Evolutionary conservation across 2,888 invertebrate species (phyloP).

Genomic region (Gibbula magus): DNA sequence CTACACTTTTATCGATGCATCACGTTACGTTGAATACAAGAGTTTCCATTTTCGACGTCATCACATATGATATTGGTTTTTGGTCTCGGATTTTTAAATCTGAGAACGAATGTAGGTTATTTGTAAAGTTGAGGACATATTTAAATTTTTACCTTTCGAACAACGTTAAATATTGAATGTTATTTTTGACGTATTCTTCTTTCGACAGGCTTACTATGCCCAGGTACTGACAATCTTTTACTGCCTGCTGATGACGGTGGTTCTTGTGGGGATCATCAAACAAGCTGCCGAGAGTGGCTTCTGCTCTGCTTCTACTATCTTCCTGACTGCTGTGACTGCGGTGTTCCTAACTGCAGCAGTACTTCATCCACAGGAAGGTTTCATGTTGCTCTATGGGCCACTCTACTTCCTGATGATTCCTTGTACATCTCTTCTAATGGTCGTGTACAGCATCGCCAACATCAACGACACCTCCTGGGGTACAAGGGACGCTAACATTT

Average conservation of each 20-base stretch:
- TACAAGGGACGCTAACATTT: conserved; percentile 83
- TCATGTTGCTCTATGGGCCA: conserved; percentile 80
- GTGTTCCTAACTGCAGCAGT: conserved; percentile 96
- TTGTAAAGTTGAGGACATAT: too few species aligned
- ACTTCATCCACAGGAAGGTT: conserved; percentile 91
- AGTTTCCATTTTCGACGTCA: too few species aligned
- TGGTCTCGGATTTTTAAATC: too few species aligned
- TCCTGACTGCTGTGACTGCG: conserved; percentile 94
- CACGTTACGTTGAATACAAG: too few species aligned
- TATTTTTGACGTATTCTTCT: not conserved
- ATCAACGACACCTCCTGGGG: conserved; percentile 96
- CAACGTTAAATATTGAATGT: too few species aligned
- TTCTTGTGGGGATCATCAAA: conserved; percentile 97
- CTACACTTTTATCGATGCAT: not conserved
- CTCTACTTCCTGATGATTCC: conserved; percentile 94
- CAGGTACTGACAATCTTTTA: conserved; percentile 95
- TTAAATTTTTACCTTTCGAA: too few species aligned
- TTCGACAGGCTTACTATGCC: conserved; percentile 87
- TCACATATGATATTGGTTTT: too few species aligned
- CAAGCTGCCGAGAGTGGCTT: conserved; percentile 95
- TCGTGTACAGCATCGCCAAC: conserved; percentile 93
- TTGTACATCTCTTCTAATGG: conserved; percentile 93
- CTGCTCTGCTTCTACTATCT: conserved; percentile 96
- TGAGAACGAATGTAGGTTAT: too few species aligned
- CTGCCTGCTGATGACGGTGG: conserved; percentile 99